A percentile compares a stretch with the other conserved stretches of the same genome.
phyloP scores from a whole-genome alignment of 2,113 vertebrate species.

The Philantomba maxwellii region DNA sequence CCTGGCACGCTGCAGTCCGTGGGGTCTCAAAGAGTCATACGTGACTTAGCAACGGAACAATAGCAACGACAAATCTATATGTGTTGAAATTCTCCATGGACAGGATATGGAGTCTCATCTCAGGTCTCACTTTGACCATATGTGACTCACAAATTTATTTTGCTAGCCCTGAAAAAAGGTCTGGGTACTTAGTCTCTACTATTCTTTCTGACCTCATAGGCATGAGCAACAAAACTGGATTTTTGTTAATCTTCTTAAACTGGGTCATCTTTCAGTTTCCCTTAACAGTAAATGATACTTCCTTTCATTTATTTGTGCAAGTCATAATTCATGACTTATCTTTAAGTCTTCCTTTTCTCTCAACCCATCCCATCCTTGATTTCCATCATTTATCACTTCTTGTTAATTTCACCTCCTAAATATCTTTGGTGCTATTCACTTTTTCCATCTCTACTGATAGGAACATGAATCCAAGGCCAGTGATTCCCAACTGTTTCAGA shows the following conservation, averaged over 20 bases:
- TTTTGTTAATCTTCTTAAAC: neutral
- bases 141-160: neutral
- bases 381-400: neutral
- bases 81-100: neutral
- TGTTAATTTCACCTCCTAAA: neutral
- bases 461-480: neutral
- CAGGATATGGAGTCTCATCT: neutral
- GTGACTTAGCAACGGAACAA: neutral
- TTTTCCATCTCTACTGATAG: neutral
- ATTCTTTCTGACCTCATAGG: neutral
- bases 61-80: neutral
- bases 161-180: neutral
- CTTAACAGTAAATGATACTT: neutral
- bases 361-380: neutral
- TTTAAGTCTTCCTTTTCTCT: neutral
- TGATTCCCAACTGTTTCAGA: neutral
- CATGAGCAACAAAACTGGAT: neutral
- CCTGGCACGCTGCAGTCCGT: neutral
- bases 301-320: neutral
- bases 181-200: neutral
- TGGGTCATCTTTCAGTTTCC: neutral
- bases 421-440: neutral
- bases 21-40: neutral
- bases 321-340: neutral
- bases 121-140: neutral